Percentiles rank a stretch among this genome's conserved stretches.
These are phyloP conservation scores for Morelia viridis DNA, from an alignment of 2,797 vertebrate genomes.

Conservation along the genomic window DNA sequence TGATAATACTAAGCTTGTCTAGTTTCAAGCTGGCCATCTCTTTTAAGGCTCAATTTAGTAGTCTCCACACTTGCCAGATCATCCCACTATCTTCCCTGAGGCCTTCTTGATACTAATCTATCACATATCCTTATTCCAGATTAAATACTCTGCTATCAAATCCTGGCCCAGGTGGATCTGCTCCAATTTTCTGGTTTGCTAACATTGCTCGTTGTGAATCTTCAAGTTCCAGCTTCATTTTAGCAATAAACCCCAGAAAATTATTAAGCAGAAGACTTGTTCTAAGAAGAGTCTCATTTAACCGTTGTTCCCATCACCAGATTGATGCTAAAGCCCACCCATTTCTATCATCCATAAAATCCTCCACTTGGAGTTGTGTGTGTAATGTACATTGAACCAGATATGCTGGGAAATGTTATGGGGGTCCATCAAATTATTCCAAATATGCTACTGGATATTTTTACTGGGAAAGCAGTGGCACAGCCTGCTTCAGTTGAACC, in stretches of 20 bases:
- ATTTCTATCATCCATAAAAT: background rate
- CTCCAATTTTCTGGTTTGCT: background rate
- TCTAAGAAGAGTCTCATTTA: background rate
- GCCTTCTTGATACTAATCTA: background rate
- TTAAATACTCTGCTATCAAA: background rate
- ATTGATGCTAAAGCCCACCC: background rate
- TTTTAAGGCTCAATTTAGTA: background rate
- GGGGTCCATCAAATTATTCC: background rate
- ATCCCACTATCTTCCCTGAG: background rate
- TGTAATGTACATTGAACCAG: background rate
- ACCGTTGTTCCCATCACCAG: background rate
- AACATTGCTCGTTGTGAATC: background rate
- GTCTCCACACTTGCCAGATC: background rate
- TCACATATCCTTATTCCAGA: background rate
- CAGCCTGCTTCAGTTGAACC: background rate
- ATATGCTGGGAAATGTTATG: background rate
- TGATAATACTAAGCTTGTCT: background rate
- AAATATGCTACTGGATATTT: background rate
- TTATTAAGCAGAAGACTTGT: background rate
- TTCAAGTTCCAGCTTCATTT: background rate
- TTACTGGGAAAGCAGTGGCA: background rate
- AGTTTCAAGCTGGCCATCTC: background rate
- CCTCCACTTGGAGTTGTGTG: background rate
- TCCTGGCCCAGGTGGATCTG: background rate
- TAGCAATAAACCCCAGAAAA: background rate